These are phyloP conservation scores for Beris morrisii DNA, from an alignment of 2,888 invertebrate genomes.

Conservation along the genomic window DNA sequence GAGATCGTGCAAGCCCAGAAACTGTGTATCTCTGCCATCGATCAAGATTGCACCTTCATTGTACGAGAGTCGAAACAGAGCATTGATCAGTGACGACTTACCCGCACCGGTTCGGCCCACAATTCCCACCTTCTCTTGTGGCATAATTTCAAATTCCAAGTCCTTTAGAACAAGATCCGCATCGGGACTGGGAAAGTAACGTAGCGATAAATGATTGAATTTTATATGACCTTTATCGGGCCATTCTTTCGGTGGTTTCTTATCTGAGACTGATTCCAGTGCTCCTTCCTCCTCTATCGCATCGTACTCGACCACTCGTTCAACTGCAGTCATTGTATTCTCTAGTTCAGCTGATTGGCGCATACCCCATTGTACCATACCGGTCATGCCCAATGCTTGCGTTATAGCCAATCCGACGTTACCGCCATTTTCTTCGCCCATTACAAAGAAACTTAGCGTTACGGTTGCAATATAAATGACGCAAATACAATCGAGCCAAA, in stretches of 20 bases:
- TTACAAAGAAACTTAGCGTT: constrained; percentile 70
- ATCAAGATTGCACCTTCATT: constrained; percentile 78
- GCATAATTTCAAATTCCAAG: constrained; percentile 65
- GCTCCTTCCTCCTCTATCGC: constrained; percentile 58
- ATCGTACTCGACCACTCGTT: constrained; percentile 73
- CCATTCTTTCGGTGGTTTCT: constrained; percentile 71
- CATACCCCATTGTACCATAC: constrained; percentile 79
- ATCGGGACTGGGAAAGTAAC: constrained; percentile 65
- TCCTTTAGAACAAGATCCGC: constrained; percentile 75
- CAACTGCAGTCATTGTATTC: constrained; percentile 89
- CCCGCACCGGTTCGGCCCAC: constrained; percentile 76
- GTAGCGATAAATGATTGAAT: constrained; percentile 70
- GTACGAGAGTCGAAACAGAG: constrained; percentile 77
- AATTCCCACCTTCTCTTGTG: constrained; percentile 70
- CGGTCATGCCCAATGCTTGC: constrained; percentile 76
- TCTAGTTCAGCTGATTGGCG: constrained; percentile 87
- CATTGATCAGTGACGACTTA: constrained; percentile 69
- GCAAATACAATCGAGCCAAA: constrained; percentile 89
- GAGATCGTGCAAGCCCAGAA: constrained; percentile 73
- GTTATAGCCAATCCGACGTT: constrained; percentile 79
- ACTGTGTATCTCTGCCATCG: constrained; percentile 73
- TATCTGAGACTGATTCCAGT: constrained; percentile 69
- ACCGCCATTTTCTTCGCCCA: constrained; percentile 68
- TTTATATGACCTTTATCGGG: constrained; percentile 69
- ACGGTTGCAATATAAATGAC: constrained; percentile 83